Conservation (phyloP, 2,113 vertebrate genomes). For the Melospiza melodia region DNA sequence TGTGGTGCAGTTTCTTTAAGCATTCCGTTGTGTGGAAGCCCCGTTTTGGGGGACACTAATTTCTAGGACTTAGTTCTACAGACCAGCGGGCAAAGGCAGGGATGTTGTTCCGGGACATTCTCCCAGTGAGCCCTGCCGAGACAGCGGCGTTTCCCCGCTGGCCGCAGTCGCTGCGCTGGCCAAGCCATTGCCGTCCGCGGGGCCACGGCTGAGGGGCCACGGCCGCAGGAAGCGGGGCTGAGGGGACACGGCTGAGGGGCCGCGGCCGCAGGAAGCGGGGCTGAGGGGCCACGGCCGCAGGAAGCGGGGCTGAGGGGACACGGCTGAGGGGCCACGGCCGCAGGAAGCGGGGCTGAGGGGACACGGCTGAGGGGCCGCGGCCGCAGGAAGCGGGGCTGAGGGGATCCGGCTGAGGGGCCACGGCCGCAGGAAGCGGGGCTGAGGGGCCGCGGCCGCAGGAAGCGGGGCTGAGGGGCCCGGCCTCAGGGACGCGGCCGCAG, state of each 20-base stretch:
- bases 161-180: background rate
- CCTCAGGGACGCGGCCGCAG: background rate
- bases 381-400: background rate
- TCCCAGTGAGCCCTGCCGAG: background rate
- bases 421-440: background rate
- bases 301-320: background rate
- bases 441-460: background rate
- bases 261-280: background rate
- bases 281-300: background rate
- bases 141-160: background rate
- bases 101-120: background rate
- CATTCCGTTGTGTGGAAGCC: background rate
- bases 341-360: background rate
- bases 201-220: background rate
- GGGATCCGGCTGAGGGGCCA: background rate
- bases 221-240: background rate
- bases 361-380: background rate
- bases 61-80: background rate
- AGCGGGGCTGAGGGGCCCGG: background rate
- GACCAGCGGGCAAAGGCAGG: background rate
- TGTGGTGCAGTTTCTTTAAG: background rate
- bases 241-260: background rate
- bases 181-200: background rate
- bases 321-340: background rate
- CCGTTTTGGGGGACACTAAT: accelerated